Evolutionary conservation across 2,797 vertebrate genomes (phyloP).

Genomic region (Malurus splendens): DNA sequence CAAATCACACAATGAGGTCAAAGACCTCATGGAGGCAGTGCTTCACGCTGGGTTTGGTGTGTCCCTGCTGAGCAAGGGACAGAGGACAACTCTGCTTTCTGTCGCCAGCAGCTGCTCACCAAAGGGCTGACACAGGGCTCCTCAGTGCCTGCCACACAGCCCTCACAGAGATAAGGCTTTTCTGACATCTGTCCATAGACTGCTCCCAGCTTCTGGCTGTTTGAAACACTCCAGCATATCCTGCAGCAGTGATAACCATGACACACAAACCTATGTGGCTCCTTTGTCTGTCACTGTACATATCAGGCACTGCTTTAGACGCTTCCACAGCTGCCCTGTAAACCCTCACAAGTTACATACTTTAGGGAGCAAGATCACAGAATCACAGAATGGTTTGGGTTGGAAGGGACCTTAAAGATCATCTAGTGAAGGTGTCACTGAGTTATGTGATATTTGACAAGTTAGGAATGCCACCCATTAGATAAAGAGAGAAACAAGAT

Average conservation of each 20-base stretch:
- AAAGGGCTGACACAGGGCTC: not conserved
- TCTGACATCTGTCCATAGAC: not conserved
- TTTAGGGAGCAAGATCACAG: not conserved
- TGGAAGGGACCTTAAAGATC: not conserved
- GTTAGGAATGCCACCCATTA: not conserved
- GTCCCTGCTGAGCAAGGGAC: not conserved
- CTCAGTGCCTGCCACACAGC: not conserved
- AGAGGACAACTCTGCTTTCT: not conserved
- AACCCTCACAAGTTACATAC: not conserved
- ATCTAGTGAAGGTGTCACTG: not conserved
- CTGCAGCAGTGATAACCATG: not conserved
- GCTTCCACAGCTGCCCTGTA: not conserved
- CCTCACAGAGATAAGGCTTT: not conserved
- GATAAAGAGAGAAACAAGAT: not conserved
- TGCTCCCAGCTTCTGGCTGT: not conserved
- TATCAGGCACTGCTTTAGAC: not conserved
- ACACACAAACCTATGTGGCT: rapidly evolving
- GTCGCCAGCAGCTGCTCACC: not conserved
- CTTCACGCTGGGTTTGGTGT: not conserved
- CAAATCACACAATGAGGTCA: not conserved
- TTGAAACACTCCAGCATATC: not conserved
- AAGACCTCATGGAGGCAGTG: not conserved
- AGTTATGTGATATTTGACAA: not conserved
- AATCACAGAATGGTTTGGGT: not conserved
- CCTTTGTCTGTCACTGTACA: not conserved